A percentile compares a stretch with the other conserved stretches of the same genome.
Conservation (phyloP, 2,888 invertebrate genomes). For the Agrochola lychnidis region DNA sequence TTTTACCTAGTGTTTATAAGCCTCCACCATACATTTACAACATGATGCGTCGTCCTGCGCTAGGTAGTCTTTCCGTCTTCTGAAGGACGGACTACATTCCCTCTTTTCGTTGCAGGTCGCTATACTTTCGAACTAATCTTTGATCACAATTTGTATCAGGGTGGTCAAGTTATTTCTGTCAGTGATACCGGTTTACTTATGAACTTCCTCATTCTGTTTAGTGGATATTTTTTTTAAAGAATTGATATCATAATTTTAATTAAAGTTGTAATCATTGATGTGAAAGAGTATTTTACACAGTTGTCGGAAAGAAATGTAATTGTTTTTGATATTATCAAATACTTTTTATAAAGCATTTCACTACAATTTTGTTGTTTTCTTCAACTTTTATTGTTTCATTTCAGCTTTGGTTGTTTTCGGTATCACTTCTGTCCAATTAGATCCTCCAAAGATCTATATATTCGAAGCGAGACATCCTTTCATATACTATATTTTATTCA, state of each 20-base stretch:
- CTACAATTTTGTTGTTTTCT: not conserved
- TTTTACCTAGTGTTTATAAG: not conserved
- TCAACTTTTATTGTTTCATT: conserved; percentile 1
- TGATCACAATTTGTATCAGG: not conserved
- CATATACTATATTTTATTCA: conserved; percentile 26
- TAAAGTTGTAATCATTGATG: not conserved
- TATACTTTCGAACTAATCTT: not conserved
- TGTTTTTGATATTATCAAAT: not conserved
- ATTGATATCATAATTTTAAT: not conserved
- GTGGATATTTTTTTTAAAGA: not conserved
- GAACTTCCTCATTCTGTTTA: not conserved
- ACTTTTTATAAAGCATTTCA: not conserved
- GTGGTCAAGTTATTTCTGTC: not conserved
- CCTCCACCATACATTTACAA: not conserved
- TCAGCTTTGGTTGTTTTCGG: conserved; percentile 22
- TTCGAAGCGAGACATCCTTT: conserved; percentile 28
- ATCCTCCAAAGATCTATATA: conserved; percentile 17
- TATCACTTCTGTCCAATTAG: conserved; percentile 3
- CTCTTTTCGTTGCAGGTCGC: not conserved
- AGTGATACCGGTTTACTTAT: not conserved
- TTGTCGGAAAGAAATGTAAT: not conserved
- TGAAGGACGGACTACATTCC: not conserved
- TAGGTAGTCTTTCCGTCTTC: too few species aligned
- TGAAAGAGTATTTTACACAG: not conserved
- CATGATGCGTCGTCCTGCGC: not conserved